Base-by-base conservation (phyloP, 2,888 invertebrate genomes). In the Drosophila sordidula region DNA sequence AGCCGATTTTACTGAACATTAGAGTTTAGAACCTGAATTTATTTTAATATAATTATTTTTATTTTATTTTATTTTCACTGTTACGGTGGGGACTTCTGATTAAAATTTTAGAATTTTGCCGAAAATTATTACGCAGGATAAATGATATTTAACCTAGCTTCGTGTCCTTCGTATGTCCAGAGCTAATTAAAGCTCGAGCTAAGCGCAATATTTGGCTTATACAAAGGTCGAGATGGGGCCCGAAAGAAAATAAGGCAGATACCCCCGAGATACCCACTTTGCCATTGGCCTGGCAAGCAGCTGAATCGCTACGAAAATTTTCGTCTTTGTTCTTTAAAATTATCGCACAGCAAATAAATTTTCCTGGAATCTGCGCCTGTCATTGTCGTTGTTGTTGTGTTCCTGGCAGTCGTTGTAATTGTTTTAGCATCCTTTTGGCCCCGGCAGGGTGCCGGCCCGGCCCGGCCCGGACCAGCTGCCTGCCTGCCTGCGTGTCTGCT, bases 341-440 rank as follows among this genome's bases (percentile, higher is more conserved):
- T 83, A 84, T 83, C 83, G 83, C 83, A 70, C 44, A 71, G 85
- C 71, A 85, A 83, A 83, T 83, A 83, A 85, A 83, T 83, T 75
- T 79, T 62, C 50, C 49, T 55, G 73, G 73, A 79, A 81, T 79
- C 78, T 80, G 78, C 78, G 78, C 80, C 74, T 78, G 80, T 80
- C 78, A 80, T 70, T 80, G 78, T 66, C 80, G 46, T 59, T 74
- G 64, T 62, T 66, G 67, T 39, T 39, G 39, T 39, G 52, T 67
- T 29, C 73, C 50, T 71, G 59, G 38, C 58, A 59, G 54, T 70
- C 58, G 45, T 63, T 73, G 78, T 79, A 80, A 80, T 79, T 79
- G 80, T 79, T 79, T 80, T 78, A 73, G 73, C 80, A 80, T 78
- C 78, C 74, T 80, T 78, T 80, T 58, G 57, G 57, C 25, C 42